A percentile compares a stretch with the other conserved stretches of the same genome.
Conservation (phyloP, 2,888 invertebrate genomes). For the Urechis unicinctus region DNA sequence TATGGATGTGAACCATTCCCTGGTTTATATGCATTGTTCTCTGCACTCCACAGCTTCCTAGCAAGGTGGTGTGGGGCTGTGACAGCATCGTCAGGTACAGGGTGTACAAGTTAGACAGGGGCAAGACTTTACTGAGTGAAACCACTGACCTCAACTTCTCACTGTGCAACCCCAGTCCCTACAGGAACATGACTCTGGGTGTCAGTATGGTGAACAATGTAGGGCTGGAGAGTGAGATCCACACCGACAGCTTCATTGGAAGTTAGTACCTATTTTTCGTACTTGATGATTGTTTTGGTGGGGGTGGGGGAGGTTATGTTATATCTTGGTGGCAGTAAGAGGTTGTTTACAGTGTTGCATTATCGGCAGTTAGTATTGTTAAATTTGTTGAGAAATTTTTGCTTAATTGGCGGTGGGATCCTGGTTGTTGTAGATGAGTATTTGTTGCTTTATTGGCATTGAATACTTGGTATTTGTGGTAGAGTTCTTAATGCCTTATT, state of each 20-base stretch:
- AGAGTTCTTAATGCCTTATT: too few species aligned
- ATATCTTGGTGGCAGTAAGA: too few species aligned
- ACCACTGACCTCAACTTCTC: background rate
- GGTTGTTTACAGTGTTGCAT: too few species aligned
- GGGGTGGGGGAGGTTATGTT: too few species aligned
- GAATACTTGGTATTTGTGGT: too few species aligned
- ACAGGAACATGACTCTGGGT: constrained; percentile 16
- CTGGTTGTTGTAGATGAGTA: too few species aligned
- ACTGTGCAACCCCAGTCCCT: constrained; percentile 13
- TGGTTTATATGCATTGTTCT: too few species aligned
- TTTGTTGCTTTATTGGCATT: too few species aligned
- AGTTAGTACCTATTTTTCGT: constrained; percentile 13
- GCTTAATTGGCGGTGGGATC: too few species aligned
- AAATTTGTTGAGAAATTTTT: too few species aligned
- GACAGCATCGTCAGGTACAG: constrained; percentile 10
- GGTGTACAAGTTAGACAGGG: constrained; percentile 4
- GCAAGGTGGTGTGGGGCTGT: constrained; percentile 10
- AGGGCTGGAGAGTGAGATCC: constrained; percentile 14
- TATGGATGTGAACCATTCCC: background rate
- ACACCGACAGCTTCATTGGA: constrained; percentile 12
- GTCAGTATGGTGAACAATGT: constrained; percentile 21
- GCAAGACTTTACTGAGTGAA: background rate
- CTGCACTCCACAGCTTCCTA: background rate
- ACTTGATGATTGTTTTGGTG: background rate
- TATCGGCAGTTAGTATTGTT: too few species aligned